Evolutionary conservation across 2,113 vertebrate genomes (phyloP).

Genomic region (Dipodomys merriami): DNA sequence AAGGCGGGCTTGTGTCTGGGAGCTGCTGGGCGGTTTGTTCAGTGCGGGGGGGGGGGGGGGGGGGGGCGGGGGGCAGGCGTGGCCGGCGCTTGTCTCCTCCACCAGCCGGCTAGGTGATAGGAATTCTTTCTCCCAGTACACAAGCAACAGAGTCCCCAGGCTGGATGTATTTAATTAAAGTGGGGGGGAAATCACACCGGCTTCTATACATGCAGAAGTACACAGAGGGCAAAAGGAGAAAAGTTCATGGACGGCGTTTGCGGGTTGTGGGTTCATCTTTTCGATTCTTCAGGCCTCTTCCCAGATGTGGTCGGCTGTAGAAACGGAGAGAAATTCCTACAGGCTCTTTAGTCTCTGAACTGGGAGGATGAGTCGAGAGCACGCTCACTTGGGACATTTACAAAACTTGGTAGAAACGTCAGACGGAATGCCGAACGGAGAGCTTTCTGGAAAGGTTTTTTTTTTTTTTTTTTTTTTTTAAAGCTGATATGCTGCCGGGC

Average conservation of each 20-base stretch:
- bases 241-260: neutral
- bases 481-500: too few relatives aligned
- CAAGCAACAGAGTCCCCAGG: neutral
- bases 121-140: neutral
- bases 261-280: neutral
- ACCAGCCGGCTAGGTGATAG: neutral
- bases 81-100: too few relatives aligned
- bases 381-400: conserved; percentile 21
- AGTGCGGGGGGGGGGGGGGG: too few relatives aligned
- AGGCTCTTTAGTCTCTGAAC: neutral
- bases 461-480: neutral
- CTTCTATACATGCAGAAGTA: neutral
- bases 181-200: neutral
- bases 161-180: neutral
- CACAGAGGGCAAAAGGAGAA: neutral
- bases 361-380: conserved; percentile 1
- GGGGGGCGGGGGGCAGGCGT: too few relatives aligned
- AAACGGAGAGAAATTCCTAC: conserved; percentile 33
- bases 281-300: conserved; percentile 21
- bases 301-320: neutral
- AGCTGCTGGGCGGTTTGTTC: too few relatives aligned
- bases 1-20: too few relatives aligned
- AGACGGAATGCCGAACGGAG: neutral
- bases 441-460: conserved; percentile 9
- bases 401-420: conserved; percentile 53